Conservation (phyloP, 2,797 vertebrate genomes). For the Channallabes apus region DNA sequence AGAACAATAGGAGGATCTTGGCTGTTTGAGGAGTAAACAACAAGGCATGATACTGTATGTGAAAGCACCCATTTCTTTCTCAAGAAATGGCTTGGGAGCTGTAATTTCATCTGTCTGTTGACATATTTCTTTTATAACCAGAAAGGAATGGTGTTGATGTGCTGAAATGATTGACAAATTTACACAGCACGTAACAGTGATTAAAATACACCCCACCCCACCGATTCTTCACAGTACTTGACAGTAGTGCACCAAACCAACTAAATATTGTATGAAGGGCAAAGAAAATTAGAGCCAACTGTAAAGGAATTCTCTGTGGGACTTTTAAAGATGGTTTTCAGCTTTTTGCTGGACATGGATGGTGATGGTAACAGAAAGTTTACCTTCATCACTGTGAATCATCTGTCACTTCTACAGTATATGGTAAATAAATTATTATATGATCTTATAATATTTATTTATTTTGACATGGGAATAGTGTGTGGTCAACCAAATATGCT, state of each 20-base stretch:
- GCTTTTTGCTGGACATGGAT: not conserved
- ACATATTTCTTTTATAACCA: not conserved
- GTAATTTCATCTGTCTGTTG: not conserved
- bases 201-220: not conserved
- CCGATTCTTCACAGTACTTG: not conserved
- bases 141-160: not conserved
- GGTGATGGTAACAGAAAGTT: not conserved
- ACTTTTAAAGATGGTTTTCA: not conserved
- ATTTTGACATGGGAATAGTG: not conserved
- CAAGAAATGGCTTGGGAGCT: not conserved
- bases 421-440: not conserved
- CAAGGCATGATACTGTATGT: not conserved
- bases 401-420: not conserved
- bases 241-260: not conserved
- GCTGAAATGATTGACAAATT: not conserved
- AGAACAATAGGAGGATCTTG: not conserved
- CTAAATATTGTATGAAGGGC: not conserved
- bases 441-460: not conserved
- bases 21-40: not conserved
- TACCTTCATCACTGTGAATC: not conserved
- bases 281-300: not conserved
- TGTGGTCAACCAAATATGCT: not conserved
- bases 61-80: not conserved
- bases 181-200: constrained; percentile 8
- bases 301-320: not conserved